Percentiles rank a stretch among this genome's conserved stretches.
Conservation (phyloP, 2,888 invertebrate genomes). For the Noctua janthina region DNA sequence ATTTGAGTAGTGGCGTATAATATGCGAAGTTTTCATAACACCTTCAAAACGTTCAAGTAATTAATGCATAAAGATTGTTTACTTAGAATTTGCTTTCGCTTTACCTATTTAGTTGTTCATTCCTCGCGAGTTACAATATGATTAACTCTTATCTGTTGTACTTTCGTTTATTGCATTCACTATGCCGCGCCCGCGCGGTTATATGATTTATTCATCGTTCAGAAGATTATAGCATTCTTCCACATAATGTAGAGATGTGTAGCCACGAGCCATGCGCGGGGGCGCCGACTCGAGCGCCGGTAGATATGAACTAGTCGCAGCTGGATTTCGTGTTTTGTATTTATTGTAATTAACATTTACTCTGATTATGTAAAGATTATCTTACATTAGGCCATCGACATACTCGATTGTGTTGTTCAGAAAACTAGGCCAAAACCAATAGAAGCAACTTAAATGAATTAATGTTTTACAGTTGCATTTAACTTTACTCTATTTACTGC, state of each 20-base stretch:
- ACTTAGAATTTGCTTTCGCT: slow-evolving; percentile 61
- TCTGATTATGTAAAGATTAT: slow-evolving; percentile 48
- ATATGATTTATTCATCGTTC: slow-evolving; percentile 72
- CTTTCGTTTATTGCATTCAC: slow-evolving; percentile 78
- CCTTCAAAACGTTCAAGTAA: slow-evolving; percentile 33
- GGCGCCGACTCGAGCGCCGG: slow-evolving; percentile 16
- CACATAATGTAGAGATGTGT: slow-evolving; percentile 59
- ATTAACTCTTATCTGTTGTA: slow-evolving; percentile 66
- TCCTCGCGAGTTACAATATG: slow-evolving; percentile 54
- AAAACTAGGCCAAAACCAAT: slow-evolving; percentile 30
- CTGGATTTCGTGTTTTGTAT: slow-evolving; percentile 75
- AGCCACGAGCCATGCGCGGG: slow-evolving; percentile 1
- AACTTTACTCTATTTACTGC: slow-evolving; percentile 28
- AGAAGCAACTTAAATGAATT: slow-evolving; percentile 18
- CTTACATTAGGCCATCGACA: slow-evolving; percentile 40
- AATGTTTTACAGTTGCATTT: slow-evolving; percentile 29
- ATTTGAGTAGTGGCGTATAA: slow-evolving; percentile 39
- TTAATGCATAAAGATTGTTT: slow-evolving; percentile 44
- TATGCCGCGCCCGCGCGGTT: slow-evolving; percentile 69
- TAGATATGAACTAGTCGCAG: slow-evolving; percentile 69
- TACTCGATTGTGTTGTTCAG: slow-evolving; percentile 49
- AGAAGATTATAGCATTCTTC: slow-evolving; percentile 74
- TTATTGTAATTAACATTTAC: slow-evolving; percentile 67
- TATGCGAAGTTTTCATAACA: slow-evolving; percentile 53
- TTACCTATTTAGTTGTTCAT: slow-evolving; percentile 45